These are phyloP conservation scores for Saccostrea glomerata DNA, from an alignment of 1,140 invertebrate genomes.

Conservation along the genomic window DNA sequence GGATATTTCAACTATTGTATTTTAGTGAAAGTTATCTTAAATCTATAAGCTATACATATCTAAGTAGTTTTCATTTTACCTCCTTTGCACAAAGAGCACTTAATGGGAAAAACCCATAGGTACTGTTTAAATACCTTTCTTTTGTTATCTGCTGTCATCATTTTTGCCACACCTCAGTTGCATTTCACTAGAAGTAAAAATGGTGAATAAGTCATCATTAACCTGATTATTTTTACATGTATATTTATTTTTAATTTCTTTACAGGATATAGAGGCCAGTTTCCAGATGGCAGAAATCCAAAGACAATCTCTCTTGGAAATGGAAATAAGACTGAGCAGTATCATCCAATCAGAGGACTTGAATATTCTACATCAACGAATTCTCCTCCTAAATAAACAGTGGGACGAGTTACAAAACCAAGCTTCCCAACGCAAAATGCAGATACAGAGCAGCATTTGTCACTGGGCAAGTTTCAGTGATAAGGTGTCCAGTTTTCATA, in stretches of 20 bases:
- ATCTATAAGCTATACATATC: too few species aligned
- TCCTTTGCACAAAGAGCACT: too few species aligned
- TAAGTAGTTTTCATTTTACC: too few species aligned
- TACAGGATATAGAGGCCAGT: conserved; percentile 69
- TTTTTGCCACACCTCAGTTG: too few species aligned
- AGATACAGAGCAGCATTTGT: conserved; percentile 68
- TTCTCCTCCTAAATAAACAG: conserved; percentile 85
- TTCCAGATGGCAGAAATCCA: conserved; percentile 73
- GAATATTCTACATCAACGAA: conserved; percentile 86
- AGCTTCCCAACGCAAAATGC: conserved; percentile 63
- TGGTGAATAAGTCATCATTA: too few species aligned
- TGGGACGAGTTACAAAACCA: conserved; percentile 75
- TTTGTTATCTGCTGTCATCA: too few species aligned
- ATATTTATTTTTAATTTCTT: background rate
- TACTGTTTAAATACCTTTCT: too few species aligned
- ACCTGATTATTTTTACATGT: too few species aligned
- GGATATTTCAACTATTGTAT: too few species aligned
- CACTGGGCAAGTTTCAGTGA: conserved; percentile 70
- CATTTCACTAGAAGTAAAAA: too few species aligned
- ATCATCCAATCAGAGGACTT: conserved; percentile 92
- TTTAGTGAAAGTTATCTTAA: too few species aligned
- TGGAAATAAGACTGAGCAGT: conserved; percentile 90
- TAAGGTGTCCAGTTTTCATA: conserved; percentile 63
- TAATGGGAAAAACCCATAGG: too few species aligned
- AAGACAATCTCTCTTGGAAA: conserved; percentile 82